Conservation (phyloP, 2,888 invertebrate species). For the Neuroscelio doddi region DNA sequence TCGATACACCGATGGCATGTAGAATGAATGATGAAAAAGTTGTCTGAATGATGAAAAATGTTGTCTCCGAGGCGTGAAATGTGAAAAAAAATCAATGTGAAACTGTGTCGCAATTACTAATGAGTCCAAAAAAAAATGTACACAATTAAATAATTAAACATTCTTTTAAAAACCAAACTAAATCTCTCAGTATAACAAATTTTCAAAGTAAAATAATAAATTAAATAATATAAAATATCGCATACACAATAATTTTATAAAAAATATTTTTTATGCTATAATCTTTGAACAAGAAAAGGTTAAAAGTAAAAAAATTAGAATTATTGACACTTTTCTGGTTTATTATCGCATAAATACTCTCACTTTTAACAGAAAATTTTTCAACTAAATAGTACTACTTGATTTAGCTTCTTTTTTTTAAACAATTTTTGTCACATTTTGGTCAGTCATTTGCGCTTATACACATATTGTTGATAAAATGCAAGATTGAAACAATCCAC, state of each 20-base stretch:
- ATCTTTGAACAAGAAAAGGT: neutral
- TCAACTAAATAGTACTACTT: constrained; percentile 6
- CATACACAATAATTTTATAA: neutral
- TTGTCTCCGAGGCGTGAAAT: constrained; percentile 44
- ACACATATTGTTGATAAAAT: too few species aligned
- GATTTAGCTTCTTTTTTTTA: neutral
- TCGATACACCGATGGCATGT: constrained; percentile 8
- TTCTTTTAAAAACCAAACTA: too few species aligned
- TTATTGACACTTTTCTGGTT: neutral
- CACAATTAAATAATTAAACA: too few species aligned
- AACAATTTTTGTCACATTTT: too few species aligned
- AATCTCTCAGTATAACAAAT: neutral
- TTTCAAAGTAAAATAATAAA: neutral
- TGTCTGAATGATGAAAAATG: too few species aligned
- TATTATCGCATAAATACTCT: constrained; percentile 1
- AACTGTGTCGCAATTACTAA: neutral
- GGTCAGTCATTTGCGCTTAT: too few species aligned
- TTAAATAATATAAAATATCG: neutral
- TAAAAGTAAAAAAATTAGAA: neutral
- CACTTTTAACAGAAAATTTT: constrained; percentile 1
- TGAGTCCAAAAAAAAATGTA: neutral
- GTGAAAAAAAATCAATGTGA: constrained; percentile 38
- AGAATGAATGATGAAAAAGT: constrained; percentile 24
- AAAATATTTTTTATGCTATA: neutral
- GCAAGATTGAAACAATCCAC: too few species aligned